Evolutionary conservation across 2,113 vertebrate genomes (phyloP), one percentile per base, ranked within the genome.

Genomic region (Zosterops borbonicus): DNA sequence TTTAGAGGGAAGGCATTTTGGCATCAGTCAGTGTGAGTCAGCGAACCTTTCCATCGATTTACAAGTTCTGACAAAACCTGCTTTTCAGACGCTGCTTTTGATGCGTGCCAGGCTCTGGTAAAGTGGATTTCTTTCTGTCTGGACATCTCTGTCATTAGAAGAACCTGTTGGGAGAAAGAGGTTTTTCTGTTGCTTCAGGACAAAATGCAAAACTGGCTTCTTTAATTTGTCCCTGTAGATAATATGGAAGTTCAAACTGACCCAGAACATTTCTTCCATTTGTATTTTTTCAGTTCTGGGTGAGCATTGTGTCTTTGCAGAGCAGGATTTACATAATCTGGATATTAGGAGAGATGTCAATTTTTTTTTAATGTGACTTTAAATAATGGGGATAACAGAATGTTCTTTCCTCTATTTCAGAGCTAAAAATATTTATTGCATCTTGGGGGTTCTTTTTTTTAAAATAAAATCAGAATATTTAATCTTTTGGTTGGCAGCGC

Each of bases 61-160:
- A 55, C 95, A 96, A 83, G 92, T 91, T 84, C 73, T 94, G 81
- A 92, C 92, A 97, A 78, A 94, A 92, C 85, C 90, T 95, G 69
- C 76, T 85, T 73, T 89, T 93, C 86, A 95, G 56, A 56, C 28
- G 3, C 44, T 86, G 89, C 60, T 82, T 95, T 95, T 85, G 77
- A 62, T 83, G 65, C 83, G 58, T 44, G 23, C 52, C 39, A 71
- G 73, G 37, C 80, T 86, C 53, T 80, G 85, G 60, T 75, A 31
- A 74, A 86, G 89, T 86, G 20, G 23, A 65, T 92, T 95, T 95
- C 31, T 62, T 92, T 95, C 80, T 94, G 74, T 87, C 55, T 73
- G 65, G 69, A 58, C 19, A 39, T 85, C 63, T 37, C 74, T 69
- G 71, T 83, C n/a, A 27, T 81, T n/a, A 89, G 47, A 74, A 47